phyloP scores from a whole-genome alignment of 92 coral and sea anemone genomes.

The Galaxea fascicularis region DNA sequence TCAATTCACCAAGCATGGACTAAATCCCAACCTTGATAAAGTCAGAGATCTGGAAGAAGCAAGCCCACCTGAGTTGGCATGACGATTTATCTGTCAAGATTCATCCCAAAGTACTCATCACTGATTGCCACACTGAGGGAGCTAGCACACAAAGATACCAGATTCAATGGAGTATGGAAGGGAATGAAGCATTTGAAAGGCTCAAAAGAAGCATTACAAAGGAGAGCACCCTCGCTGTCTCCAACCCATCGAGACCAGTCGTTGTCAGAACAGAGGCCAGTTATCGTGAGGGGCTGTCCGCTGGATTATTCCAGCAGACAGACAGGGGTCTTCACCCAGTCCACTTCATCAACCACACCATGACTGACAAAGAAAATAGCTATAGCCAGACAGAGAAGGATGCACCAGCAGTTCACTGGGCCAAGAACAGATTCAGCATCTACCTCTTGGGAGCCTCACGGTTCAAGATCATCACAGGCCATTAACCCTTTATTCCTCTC shows the following conservation, averaged over 20 bases:
- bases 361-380: slow-evolving; percentile 60
- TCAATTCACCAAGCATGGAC: slow-evolving; percentile 55
- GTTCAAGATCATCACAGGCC: slow-evolving; percentile 53
- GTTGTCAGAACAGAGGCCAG: too few relatives aligned
- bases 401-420: slow-evolving; percentile 65
- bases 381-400: slow-evolving; percentile 76
- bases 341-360: slow-evolving; percentile 72
- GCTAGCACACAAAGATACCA: slow-evolving; percentile 59
- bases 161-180: slow-evolving; percentile 12
- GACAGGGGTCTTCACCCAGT: slow-evolving; percentile 60
- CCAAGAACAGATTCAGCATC: slow-evolving; percentile 69
- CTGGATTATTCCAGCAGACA: slow-evolving; percentile 66
- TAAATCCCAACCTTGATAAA: slow-evolving; percentile 56
- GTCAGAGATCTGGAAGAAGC: slow-evolving; percentile 59
- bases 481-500: slow-evolving; percentile 50
- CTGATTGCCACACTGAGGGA: slow-evolving; percentile 50
- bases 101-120: slow-evolving; percentile 68
- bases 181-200: too few relatives aligned
- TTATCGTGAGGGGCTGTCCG: slow-evolving; percentile 66
- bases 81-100: slow-evolving; percentile 63
- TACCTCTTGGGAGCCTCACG: slow-evolving; percentile 72
- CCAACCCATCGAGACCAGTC: too few relatives aligned
- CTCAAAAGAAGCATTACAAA: too few relatives aligned
- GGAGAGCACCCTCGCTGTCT: too few relatives aligned
- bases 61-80: slow-evolving; percentile 62